Evolutionary conservation across 2,888 invertebrate genomes (phyloP).

Genomic region (Orchestes rusci): DNA sequence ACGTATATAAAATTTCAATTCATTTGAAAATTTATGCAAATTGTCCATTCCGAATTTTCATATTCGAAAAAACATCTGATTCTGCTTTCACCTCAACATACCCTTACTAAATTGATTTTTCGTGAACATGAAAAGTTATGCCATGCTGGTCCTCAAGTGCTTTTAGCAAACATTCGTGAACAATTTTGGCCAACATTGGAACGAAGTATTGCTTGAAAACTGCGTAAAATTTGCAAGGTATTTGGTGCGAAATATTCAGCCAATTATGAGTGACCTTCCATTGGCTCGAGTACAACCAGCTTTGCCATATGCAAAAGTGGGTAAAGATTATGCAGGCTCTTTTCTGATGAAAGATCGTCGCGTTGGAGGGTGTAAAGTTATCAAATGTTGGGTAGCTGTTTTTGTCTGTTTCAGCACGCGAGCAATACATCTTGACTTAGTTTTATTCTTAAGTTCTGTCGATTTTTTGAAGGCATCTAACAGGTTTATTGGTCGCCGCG

Average conservation of each 20-base stretch:
- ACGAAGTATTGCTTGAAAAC: conserved; percentile 4
- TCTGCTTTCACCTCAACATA: not conserved
- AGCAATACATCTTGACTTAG: conserved; percentile 2
- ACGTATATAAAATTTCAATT: too few species aligned
- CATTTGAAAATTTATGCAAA: too few species aligned
- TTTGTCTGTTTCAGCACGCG: conserved; percentile 3
- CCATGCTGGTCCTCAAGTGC: conserved; percentile 3
- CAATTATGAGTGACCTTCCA: conserved; percentile 20
- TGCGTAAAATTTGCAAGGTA: conserved; percentile 7
- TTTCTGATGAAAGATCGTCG: not conserved
- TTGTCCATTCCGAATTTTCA: conserved; percentile 10
- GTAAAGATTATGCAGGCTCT: conserved; percentile 27
- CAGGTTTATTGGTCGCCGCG: conserved; percentile 1
- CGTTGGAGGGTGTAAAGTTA: not conserved
- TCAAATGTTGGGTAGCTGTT: conserved; percentile 3
- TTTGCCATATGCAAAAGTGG: conserved; percentile 15
- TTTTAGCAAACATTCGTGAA: conserved; percentile 1
- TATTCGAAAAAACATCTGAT: conserved; percentile 7
- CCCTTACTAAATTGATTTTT: conserved; percentile 5
- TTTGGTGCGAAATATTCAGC: conserved; percentile 4
- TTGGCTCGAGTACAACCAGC: conserved; percentile 7
- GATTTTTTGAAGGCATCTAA: conserved; percentile 1
- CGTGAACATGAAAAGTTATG: conserved; percentile 1
- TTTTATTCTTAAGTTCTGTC: not conserved
- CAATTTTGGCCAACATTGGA: conserved; percentile 12